Evolutionary conservation across 2,113 vertebrate genomes (phyloP).

Genomic region (Myiagra hebetior): DNA sequence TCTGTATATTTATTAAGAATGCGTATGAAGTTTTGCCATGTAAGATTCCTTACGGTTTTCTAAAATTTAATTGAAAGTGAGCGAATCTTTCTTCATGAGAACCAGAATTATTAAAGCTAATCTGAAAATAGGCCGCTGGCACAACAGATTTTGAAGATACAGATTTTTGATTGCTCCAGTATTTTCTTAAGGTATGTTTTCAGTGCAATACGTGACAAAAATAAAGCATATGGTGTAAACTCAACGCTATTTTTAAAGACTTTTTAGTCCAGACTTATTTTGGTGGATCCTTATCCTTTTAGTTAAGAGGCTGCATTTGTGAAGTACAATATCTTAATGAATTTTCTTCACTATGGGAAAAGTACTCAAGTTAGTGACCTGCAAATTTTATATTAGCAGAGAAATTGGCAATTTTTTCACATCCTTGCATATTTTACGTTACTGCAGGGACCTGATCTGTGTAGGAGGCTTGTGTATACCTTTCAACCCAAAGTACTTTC

Average conservation of each 20-base stretch:
- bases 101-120: neutral
- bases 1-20: neutral
- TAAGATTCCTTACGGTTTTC: neutral
- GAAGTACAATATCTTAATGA: neutral
- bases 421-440: neutral
- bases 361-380: neutral
- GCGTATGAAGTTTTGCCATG: neutral
- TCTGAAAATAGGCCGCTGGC: neutral
- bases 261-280: neutral
- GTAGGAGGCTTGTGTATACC: neutral
- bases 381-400: neutral
- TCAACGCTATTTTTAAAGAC: neutral
- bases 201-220: neutral
- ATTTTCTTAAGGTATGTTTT: neutral
- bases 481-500: neutral
- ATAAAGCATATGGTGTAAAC: neutral
- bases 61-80: neutral
- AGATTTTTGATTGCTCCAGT: neutral
- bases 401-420: neutral
- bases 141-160: neutral
- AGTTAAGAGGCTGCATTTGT: neutral
- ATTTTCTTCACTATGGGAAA: neutral
- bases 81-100: neutral
- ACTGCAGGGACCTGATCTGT: neutral
- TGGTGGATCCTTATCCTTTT: neutral